Conservation (phyloP, 2,888 invertebrate genomes). For the Atethmia centrago region DNA sequence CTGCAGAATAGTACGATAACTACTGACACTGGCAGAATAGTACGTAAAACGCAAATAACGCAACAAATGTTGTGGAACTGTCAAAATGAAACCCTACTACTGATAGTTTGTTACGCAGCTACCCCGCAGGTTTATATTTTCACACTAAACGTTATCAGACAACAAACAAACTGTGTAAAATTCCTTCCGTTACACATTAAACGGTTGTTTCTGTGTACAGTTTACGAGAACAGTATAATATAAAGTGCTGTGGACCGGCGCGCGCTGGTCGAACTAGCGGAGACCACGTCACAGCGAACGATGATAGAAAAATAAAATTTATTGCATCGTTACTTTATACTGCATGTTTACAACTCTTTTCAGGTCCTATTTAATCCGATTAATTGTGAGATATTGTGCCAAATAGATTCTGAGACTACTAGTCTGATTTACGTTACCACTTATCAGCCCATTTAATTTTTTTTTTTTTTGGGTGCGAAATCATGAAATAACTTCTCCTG, state of each 20-base stretch:
- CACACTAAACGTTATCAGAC: conserved; percentile 31
- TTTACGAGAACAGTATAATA: conserved; percentile 34
- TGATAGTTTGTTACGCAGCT: too few relatives aligned
- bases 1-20: too few relatives aligned
- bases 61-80: too few relatives aligned
- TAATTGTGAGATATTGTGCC: not conserved
- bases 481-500: too few relatives aligned
- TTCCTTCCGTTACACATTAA: conserved; percentile 26
- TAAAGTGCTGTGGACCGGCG: conserved; percentile 25
- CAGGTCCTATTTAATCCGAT: conserved; percentile 7
- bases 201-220: conserved; percentile 21
- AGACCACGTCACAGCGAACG: conserved; percentile 3
- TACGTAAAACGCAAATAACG: too few relatives aligned
- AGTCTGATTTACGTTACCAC: not conserved
- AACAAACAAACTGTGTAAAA: conserved; percentile 24
- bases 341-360: conserved; percentile 29
- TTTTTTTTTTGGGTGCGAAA: too few relatives aligned
- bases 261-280: conserved; percentile 5
- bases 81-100: too few relatives aligned
- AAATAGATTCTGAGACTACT: not conserved
- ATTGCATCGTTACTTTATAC: conserved; percentile 36
- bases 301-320: conserved; percentile 45
- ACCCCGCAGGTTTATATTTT: conserved; percentile 6
- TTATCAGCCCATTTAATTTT: too few relatives aligned
- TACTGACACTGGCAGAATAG: too few relatives aligned